Evolutionary conservation across 1,140 invertebrate species (phyloP), one percentile per base, ranked within the genome.

Genomic region (Nilaparvata lugens): DNA sequence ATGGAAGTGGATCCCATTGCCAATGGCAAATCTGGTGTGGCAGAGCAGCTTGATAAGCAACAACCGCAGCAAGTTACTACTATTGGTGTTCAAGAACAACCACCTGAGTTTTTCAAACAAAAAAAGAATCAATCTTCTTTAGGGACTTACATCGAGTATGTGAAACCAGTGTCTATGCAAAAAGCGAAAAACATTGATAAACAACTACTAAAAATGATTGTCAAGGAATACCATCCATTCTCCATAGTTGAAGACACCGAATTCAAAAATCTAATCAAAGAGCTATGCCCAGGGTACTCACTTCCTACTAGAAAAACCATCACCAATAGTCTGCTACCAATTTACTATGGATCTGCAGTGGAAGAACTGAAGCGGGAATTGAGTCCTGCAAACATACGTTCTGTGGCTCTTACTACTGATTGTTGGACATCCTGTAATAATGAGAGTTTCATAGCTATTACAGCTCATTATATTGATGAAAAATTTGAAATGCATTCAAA

Each of bases 211-310:
- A 65, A 63, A 45, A 67, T 67, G 68, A 60, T 68, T 31, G 35
- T 56, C 5, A 67, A 66, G 56, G 68, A 67, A 18, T 64, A 66
- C 56, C 62, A 67, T 58, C 64, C 64, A 23, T 64, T 67, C 31
- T 54, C 56, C 48, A 52, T 68, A 14, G 66, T 69, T 1, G 65
- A 69, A 45, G 64, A 69, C 58, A n/a, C 18, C 52, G 67, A 66
- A 43, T 65, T 68, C 42, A 52, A 42, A 61, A 61, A 63, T 56
- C 58, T 66, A 9, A 54, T 67, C 18, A 19, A 63, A 23, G 14
- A 64, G 31, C 42, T 66, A 24, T 63, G 60, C 54, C 66, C 66
- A 18, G 58, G 53, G 7, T 68, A 66, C 48, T 38, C 60, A 52
- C 40, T 68, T 5, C 62, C 66, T 6, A 54, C 62, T 35, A 58